Evolutionary conservation across 2,888 invertebrate genomes (phyloP).

Genomic region (Lochmaea capreae): DNA sequence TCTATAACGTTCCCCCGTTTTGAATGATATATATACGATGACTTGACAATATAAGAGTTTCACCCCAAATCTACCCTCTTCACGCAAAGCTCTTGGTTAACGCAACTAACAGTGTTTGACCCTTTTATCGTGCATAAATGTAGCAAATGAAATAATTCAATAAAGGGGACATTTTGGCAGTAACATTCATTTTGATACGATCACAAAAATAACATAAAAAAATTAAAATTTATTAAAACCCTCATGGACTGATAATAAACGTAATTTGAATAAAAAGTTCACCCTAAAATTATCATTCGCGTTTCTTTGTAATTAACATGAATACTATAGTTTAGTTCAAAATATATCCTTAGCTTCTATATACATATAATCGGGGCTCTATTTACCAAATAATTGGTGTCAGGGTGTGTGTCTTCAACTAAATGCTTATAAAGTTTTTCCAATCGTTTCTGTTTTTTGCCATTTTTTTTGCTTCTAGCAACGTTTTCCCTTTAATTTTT

Average conservation of each 20-base stretch:
- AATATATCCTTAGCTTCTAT: too few species aligned
- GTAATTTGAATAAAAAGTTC: too few species aligned
- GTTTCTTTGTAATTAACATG: too few species aligned
- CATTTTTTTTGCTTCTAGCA: too few species aligned
- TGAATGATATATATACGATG: background rate
- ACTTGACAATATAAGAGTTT: conserved; percentile 7
- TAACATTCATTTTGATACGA: background rate
- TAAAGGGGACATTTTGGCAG: conserved; percentile 14
- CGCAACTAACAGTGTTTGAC: conserved; percentile 1
- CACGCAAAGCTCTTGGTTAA: background rate
- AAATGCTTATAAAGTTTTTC: too few species aligned
- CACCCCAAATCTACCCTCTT: conserved; percentile 12
- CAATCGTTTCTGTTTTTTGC: too few species aligned
- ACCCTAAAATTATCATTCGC: too few species aligned
- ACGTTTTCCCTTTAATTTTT: too few species aligned
- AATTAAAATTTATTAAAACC: background rate
- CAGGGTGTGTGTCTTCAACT: too few species aligned
- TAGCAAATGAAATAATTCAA: background rate
- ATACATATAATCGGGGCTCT: too few species aligned
- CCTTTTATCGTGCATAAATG: conserved; percentile 6
- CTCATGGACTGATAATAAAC: background rate
- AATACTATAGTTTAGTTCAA: too few species aligned
- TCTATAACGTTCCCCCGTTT: background rate
- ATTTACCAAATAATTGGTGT: too few species aligned
- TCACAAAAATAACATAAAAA: background rate